Conservation (phyloP, 2,888 invertebrate genomes). For the Sarcophaga caerulescens region DNA sequence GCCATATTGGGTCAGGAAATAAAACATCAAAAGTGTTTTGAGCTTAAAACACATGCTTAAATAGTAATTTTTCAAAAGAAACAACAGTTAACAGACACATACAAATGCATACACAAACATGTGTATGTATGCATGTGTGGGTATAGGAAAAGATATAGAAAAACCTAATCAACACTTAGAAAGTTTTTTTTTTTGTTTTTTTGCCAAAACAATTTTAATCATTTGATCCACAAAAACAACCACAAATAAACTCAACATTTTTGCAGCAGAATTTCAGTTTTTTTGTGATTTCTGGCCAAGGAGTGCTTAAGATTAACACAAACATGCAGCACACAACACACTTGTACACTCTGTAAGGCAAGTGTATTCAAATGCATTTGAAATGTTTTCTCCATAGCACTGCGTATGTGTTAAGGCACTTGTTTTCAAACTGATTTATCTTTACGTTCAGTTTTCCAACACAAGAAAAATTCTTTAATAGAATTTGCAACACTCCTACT, state of each 20-base stretch:
- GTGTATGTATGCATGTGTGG: too few relatives aligned
- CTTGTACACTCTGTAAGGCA: conserved; percentile 5
- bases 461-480: conserved; percentile 30
- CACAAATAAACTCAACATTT: conserved; percentile 65
- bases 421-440: conserved; percentile 68
- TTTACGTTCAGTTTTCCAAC: conserved; percentile 46
- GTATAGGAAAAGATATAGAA: conserved; percentile 28
- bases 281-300: conserved; percentile 59
- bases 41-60: conserved; percentile 48
- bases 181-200: conserved; percentile 39
- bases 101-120: neutral
- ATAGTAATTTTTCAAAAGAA: conserved; percentile 63
- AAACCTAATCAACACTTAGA: conserved; percentile 73
- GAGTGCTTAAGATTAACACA: conserved; percentile 37
- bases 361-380: conserved; percentile 32
- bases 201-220: conserved; percentile 74
- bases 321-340: conserved; percentile 3
- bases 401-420: conserved; percentile 45
- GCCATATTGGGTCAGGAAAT: neutral
- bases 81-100: conserved; percentile 6
- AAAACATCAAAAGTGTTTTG: conserved; percentile 16
- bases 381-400: conserved; percentile 26
- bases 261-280: neutral
- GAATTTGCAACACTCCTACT: conserved; percentile 61
- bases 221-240: conserved; percentile 76